These are phyloP conservation scores for Ceraclea dissimilis DNA, from an alignment of 2,888 invertebrate genomes.

Conservation along the genomic window DNA sequence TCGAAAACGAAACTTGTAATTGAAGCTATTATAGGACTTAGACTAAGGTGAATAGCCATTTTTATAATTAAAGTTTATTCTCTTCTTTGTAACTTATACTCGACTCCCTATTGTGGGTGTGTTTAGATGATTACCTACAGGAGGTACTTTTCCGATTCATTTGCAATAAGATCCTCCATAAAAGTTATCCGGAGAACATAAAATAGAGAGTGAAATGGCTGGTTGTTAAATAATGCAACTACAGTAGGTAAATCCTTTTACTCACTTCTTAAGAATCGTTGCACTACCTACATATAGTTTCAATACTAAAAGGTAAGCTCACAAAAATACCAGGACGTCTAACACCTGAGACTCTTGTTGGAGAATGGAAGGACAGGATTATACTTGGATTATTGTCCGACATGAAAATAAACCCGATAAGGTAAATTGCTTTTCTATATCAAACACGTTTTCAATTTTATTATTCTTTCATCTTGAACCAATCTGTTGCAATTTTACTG, in stretches of 20 bases:
- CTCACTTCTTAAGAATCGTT: too few relatives aligned
- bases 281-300: neutral
- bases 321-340: slow-evolving; percentile 10
- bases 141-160: slow-evolving; percentile 6
- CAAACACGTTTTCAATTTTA: too few relatives aligned
- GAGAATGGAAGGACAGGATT: too few relatives aligned
- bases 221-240: neutral
- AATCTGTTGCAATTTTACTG: too few relatives aligned
- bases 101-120: neutral
- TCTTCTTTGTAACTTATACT: too few relatives aligned
- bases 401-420: too few relatives aligned
- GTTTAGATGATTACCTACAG: neutral
- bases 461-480: too few relatives aligned
- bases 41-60: neutral
- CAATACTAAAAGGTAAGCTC: slow-evolving; percentile 14
- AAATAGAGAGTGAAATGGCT: slow-evolving; percentile 9
- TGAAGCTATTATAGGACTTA: too few relatives aligned
- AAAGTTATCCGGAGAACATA: slow-evolving; percentile 14
- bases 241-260: too few relatives aligned
- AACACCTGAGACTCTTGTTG: slow-evolving; percentile 20
- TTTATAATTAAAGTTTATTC: slow-evolving; percentile 2
- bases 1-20: too few relatives aligned
- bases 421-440: too few relatives aligned
- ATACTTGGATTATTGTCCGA: too few relatives aligned
- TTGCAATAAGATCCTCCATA: slow-evolving; percentile 8